phyloP scores from a whole-genome alignment of 2,113 vertebrate species.

The Mohoua ochrocephala region DNA sequence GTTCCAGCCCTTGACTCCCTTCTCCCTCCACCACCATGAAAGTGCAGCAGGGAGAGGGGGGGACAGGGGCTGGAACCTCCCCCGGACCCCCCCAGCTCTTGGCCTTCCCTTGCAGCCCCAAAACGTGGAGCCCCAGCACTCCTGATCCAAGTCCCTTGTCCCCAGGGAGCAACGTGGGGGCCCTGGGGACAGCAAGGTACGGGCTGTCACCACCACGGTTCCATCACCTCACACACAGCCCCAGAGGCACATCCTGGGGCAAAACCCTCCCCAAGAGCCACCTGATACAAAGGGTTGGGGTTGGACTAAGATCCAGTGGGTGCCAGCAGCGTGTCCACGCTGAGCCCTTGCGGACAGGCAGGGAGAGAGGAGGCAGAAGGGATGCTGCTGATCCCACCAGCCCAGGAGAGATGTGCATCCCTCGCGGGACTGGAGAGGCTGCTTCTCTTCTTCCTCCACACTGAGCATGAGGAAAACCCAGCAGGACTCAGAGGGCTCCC shows the following conservation, averaged over 20 bases:
- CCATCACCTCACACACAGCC: not conserved
- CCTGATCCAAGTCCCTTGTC: accelerated
- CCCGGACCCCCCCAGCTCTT: not conserved
- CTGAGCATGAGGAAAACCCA: not conserved
- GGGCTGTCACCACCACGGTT: accelerated
- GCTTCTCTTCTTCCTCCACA: not conserved
- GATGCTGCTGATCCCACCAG: not conserved
- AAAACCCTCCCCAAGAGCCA: not conserved
- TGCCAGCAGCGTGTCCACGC: not conserved
- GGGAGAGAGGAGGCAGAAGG: not conserved
- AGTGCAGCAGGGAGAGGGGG: constrained; percentile 55
- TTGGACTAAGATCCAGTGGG: accelerated
- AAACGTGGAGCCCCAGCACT: accelerated
- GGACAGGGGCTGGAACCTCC: not conserved
- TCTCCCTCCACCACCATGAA: not conserved
- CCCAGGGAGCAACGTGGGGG: not conserved
- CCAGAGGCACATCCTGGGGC: not conserved
- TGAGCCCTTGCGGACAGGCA: not conserved
- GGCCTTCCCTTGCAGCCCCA: not conserved
- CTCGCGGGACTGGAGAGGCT: not conserved
- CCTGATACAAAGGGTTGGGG: accelerated
- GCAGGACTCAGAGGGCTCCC: not conserved
- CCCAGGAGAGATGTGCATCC: not conserved
- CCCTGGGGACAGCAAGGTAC: not conserved
- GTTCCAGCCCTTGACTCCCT: not conserved